phyloP scores from a whole-genome alignment of 1,140 invertebrate species.

The Habropoda laboriosa region DNA sequence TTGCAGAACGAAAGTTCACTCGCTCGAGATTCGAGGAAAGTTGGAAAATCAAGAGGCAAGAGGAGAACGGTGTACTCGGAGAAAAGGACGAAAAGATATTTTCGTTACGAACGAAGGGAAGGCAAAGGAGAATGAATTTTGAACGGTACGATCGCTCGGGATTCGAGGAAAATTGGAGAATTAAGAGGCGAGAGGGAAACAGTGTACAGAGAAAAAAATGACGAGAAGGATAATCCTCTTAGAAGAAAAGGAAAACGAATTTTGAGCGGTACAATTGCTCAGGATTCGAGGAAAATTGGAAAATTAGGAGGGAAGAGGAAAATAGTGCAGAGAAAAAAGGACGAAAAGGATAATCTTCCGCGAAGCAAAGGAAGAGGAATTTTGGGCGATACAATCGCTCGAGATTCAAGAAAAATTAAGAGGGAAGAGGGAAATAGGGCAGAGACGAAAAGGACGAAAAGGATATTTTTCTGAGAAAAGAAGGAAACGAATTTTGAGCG shows the following conservation, averaged over 20 bases:
- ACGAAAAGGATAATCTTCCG: too few relatives aligned
- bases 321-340: not conserved
- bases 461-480: not conserved
- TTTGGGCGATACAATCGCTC: too few relatives aligned
- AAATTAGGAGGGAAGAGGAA: not conserved
- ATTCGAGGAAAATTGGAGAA: not conserved
- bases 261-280: too few relatives aligned
- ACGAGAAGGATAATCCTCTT: too few relatives aligned
- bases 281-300: not conserved
- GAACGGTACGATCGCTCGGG: too few relatives aligned
- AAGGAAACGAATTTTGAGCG: not conserved
- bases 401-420: not conserved
- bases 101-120: accelerated
- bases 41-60: not conserved
- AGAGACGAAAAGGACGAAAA: not conserved
- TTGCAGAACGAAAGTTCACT: constrained; percentile 43
- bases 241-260: not conserved
- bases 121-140: not conserved
- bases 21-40: not conserved
- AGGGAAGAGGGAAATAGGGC: not conserved
- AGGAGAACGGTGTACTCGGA: not conserved
- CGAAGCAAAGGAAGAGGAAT: not conserved
- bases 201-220: not conserved
- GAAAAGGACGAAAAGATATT: not conserved
- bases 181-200: not conserved